phyloP scores from a whole-genome alignment of 1,140 invertebrate genomes.

The Trachelipus rathkii region DNA sequence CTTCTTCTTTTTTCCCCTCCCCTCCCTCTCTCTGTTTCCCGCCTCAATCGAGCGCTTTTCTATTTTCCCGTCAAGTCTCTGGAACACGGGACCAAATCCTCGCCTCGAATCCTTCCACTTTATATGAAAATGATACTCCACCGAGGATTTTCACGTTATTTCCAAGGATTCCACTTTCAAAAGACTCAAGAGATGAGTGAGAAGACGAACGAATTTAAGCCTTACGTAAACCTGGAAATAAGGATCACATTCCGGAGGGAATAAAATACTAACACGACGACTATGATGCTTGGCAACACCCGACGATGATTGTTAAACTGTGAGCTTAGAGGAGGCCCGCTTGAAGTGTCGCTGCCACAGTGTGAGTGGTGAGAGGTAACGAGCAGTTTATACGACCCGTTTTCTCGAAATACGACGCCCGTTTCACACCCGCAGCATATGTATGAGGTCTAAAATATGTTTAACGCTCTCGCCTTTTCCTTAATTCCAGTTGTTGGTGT shows the following conservation, averaged over 20 bases:
- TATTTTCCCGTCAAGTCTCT: slow-evolving; percentile 7
- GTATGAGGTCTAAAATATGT: slow-evolving; percentile 9
- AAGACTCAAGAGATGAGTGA: not conserved
- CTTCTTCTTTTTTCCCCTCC: not conserved
- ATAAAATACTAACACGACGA: not conserved
- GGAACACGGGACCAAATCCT: slow-evolving; percentile 7
- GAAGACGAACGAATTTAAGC: not conserved
- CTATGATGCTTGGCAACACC: slow-evolving; percentile 4
- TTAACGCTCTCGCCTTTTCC: slow-evolving; percentile 5
- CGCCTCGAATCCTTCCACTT: slow-evolving; percentile 7
- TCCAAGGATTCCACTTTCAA: slow-evolving; percentile 1
- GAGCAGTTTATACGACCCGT: not conserved
- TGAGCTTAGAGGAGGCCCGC: slow-evolving; percentile 9
- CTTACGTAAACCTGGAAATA: not conserved
- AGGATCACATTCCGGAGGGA: not conserved
- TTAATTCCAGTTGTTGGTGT: not conserved
- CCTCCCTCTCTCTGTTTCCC: not conserved
- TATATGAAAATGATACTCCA: slow-evolving; percentile 13
- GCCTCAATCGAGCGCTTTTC: slow-evolving; percentile 7
- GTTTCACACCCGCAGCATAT: slow-evolving; percentile 6
- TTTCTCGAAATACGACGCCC: slow-evolving; percentile 5
- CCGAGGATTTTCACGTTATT: slow-evolving; percentile 9
- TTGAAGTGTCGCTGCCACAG: slow-evolving; percentile 10
- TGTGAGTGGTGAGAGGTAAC: slow-evolving; percentile 6
- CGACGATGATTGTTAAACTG: slow-evolving; percentile 9